Conservation (phyloP, 2,113 vertebrate species). For the Ophthalmolycus amberensis region DNA sequence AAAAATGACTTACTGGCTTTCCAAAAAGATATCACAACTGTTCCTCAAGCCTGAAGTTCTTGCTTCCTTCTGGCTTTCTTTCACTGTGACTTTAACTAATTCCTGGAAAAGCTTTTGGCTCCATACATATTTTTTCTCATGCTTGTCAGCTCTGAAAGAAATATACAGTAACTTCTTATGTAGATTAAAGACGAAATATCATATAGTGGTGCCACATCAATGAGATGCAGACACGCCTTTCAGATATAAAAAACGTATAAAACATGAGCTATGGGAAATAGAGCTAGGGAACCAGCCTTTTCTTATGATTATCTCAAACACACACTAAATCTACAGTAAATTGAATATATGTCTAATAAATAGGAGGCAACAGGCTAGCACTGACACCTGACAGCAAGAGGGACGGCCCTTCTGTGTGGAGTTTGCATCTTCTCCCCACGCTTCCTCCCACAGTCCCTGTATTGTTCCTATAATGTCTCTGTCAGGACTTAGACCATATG, state of each 20-base stretch:
- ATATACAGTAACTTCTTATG: not conserved
- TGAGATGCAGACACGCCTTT: not conserved
- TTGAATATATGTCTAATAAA: not conserved
- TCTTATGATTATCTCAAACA: not conserved
- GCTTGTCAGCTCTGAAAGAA: not conserved
- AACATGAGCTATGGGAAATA: not conserved
- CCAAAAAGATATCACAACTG: not conserved
- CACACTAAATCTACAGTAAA: not conserved
- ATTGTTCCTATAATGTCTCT: too few relatives aligned
- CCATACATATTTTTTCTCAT: not conserved
- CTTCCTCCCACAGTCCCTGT: too few relatives aligned
- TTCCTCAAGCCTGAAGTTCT: conserved; percentile 17
- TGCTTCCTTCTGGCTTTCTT: not conserved
- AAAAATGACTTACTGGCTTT: conserved; percentile 16
- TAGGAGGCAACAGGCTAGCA: too few relatives aligned
- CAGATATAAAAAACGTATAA: not conserved
- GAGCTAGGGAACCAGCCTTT: not conserved
- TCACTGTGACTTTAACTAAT: conserved; percentile 1
- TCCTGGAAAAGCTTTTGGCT: conserved; percentile 13
- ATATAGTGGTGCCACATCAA: not conserved
- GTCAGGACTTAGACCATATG: too few relatives aligned
- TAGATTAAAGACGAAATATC: not conserved
- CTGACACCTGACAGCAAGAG: too few relatives aligned
- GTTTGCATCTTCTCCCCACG: too few relatives aligned
- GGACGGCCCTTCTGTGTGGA: too few relatives aligned